These are phyloP conservation scores for Drosophila ohnishii DNA, from an alignment of 1,140 invertebrate species.

Conservation along the genomic window DNA sequence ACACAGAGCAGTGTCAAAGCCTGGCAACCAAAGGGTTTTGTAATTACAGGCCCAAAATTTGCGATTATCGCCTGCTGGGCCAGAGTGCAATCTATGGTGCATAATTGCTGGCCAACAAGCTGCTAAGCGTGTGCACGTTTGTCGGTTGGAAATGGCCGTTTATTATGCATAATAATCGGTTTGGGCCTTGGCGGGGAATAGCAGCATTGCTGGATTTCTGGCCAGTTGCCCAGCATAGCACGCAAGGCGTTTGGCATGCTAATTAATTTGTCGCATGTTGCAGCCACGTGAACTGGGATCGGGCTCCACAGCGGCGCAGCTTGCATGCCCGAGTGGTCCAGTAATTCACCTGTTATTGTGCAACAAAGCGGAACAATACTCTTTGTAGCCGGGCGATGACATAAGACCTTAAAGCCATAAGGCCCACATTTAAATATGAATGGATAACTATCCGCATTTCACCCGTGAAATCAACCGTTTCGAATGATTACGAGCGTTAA, in stretches of 20 bases:
- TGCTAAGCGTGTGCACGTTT: constrained; percentile 26
- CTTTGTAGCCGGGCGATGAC: constrained; percentile 11
- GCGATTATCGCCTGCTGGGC: constrained; percentile 16
- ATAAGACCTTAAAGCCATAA: constrained; percentile 1
- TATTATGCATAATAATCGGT: constrained; percentile 41
- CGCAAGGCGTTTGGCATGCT: constrained; percentile 47
- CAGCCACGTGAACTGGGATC: constrained; percentile 59
- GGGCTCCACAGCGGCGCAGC: constrained; percentile 16
- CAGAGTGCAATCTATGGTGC: constrained; percentile 29
- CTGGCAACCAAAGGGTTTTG: constrained; percentile 27
- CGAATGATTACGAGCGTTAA: not conserved
- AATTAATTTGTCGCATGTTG: constrained; percentile 72
- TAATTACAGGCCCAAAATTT: constrained; percentile 28
- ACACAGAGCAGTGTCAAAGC: constrained; percentile 10
- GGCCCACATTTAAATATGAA: constrained; percentile 16
- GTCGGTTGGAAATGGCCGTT: constrained; percentile 44
- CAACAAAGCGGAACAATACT: constrained; percentile 61
- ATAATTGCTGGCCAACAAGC: constrained; percentile 55
- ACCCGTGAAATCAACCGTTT: constrained; percentile 6
- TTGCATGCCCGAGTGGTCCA: constrained; percentile 55
- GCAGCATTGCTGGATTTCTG: not conserved
- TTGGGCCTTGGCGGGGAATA: not conserved
- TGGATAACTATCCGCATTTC: constrained; percentile 24
- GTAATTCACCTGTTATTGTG: constrained; percentile 60
- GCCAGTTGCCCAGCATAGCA: constrained; percentile 29